Evolutionary conservation across 2,888 invertebrate genomes (phyloP).

Genomic region (Drosophila kambysellisi): DNA sequence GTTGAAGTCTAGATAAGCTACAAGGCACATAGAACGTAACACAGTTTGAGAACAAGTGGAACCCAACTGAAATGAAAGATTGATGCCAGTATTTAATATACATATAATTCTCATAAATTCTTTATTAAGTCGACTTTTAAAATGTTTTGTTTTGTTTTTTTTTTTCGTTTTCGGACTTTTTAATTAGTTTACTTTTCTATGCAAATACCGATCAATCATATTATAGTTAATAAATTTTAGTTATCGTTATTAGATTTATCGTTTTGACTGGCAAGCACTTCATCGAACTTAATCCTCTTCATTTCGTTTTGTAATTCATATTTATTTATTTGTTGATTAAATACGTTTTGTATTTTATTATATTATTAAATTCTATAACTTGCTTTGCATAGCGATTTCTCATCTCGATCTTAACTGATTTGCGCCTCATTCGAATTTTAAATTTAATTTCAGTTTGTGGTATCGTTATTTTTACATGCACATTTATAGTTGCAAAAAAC

Average conservation of each 20-base stretch:
- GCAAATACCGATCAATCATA: slow-evolving; percentile 70
- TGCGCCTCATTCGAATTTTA: slow-evolving; percentile 23
- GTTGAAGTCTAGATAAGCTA: not conserved
- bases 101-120: slow-evolving; percentile 83
- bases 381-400: slow-evolving; percentile 66
- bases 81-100: slow-evolving; percentile 57
- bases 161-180: slow-evolving; percentile 52
- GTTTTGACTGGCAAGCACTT: slow-evolving; percentile 32
- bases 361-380: slow-evolving; percentile 80
- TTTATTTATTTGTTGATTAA: slow-evolving; percentile 66
- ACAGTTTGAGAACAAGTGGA: slow-evolving; percentile 11
- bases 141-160: slow-evolving; percentile 63
- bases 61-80: slow-evolving; percentile 1
- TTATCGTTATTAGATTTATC: slow-evolving; percentile 56
- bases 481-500: slow-evolving; percentile 79
- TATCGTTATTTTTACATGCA: slow-evolving; percentile 69
- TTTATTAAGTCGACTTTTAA: slow-evolving; percentile 83
- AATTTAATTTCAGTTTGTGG: slow-evolving; percentile 38
- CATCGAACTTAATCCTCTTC: slow-evolving; percentile 42
- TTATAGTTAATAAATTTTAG: slow-evolving; percentile 65
- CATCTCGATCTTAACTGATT: slow-evolving; percentile 48
- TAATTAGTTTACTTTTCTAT: slow-evolving; percentile 75
- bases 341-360: slow-evolving; percentile 60
- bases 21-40: too few relatives aligned
- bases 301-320: slow-evolving; percentile 47